Evolutionary conservation across 2,113 vertebrate species (phyloP).

Genomic region (Hemibates koningsi): DNA sequence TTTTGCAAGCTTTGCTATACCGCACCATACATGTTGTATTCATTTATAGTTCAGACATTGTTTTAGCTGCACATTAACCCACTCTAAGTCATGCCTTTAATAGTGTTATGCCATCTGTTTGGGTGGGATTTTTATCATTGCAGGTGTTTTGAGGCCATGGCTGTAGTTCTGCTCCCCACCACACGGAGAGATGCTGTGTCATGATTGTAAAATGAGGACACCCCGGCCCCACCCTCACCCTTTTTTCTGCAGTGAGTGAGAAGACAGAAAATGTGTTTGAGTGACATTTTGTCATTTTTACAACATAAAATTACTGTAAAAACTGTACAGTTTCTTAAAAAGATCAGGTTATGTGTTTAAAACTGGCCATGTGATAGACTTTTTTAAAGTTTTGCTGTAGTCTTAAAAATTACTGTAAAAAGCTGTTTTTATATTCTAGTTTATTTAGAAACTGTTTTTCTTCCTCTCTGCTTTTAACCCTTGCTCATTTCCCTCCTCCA

Average conservation of each 20-base stretch:
- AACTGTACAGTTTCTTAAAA: not conserved
- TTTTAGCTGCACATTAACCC: not conserved
- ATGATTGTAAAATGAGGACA: constrained; percentile 30
- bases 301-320: not conserved
- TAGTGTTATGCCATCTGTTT: not conserved
- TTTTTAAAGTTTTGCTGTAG: not conserved
- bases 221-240: not conserved
- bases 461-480: not conserved
- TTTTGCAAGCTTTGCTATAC: not conserved
- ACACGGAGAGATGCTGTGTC: constrained; percentile 50
- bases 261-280: not conserved
- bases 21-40: not conserved
- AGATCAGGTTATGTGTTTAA: not conserved
- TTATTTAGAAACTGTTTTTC: not conserved
- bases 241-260: not conserved
- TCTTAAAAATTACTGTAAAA: not conserved
- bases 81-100: not conserved
- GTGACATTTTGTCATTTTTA: not conserved
- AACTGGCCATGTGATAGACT: not conserved
- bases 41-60: not conserved
- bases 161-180: constrained; percentile 37
- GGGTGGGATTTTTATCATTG: not conserved
- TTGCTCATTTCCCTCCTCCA: not conserved
- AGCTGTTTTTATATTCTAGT: not conserved
- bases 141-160: constrained; percentile 20